Conservation (phyloP, 2,113 vertebrate genomes). For the Tragelaphus buxtoni region DNA sequence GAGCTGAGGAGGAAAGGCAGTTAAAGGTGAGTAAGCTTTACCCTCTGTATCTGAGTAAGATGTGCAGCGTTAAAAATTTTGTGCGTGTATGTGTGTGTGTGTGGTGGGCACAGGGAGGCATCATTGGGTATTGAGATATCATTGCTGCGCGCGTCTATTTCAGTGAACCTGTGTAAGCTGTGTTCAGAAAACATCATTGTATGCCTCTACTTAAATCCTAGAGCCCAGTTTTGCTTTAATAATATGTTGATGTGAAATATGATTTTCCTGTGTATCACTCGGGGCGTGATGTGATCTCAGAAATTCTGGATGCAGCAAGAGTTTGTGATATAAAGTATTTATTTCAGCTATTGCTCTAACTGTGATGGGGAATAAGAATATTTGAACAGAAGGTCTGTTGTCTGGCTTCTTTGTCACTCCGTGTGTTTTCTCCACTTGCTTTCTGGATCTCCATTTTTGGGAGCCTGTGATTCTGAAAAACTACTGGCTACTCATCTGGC, state of each 20-base stretch:
- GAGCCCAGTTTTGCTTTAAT: not conserved
- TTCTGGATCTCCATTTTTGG: not conserved
- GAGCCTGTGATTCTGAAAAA: constrained; percentile 21
- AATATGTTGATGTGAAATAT: not conserved
- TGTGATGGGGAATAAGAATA: not conserved
- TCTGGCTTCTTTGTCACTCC: not conserved
- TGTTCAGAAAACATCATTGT: not conserved
- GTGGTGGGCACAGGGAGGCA: not conserved
- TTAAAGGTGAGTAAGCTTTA: not conserved
- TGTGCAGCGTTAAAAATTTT: not conserved
- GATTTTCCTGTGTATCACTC: not conserved
- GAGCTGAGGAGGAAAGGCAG: not conserved
- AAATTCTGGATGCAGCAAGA: not conserved
- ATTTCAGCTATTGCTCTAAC: not conserved
- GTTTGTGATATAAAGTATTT: not conserved
- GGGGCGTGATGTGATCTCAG: not conserved
- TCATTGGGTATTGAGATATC: not conserved
- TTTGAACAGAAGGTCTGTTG: not conserved
- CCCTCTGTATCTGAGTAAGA: not conserved
- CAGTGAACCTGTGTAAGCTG: not conserved
- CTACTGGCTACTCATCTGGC: not conserved
- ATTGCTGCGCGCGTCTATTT: not conserved
- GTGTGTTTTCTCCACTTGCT: not conserved
- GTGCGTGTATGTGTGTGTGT: not conserved
- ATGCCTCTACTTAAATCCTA: not conserved